These are phyloP conservation scores for Trichoplusia ni DNA, from an alignment of 1,140 invertebrate genomes.

Conservation along the genomic window DNA sequence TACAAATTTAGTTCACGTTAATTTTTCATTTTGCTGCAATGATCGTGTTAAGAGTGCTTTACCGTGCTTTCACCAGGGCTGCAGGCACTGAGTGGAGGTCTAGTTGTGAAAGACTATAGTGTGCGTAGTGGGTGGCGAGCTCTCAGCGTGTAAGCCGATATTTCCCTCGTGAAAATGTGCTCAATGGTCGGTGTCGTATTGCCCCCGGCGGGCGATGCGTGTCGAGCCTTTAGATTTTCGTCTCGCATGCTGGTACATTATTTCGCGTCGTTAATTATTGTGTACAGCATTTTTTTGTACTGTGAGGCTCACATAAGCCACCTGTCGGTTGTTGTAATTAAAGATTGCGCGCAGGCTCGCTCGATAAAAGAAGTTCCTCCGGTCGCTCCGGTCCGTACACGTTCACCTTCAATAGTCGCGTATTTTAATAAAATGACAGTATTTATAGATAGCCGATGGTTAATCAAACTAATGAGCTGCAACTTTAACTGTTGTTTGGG, in stretches of 20 bases:
- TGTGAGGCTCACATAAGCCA: constrained; percentile 64
- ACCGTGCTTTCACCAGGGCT: constrained; percentile 36
- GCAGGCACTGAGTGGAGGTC: constrained; percentile 36
- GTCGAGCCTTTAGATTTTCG: constrained; percentile 76
- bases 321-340: constrained; percentile 72
- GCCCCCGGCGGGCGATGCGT: constrained; percentile 53
- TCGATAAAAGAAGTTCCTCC: constrained; percentile 49
- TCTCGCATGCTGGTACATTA: constrained; percentile 78
- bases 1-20: too few species aligned
- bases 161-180: constrained; percentile 77
- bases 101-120: constrained; percentile 48
- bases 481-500: constrained; percentile 26
- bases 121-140: constrained; percentile 72
- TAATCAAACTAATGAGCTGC: constrained; percentile 7
- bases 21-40: background rate
- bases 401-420: constrained; percentile 57
- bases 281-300: constrained; percentile 59
- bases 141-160: constrained; percentile 73
- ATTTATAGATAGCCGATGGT: constrained; percentile 16
- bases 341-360: constrained; percentile 51
- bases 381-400: constrained; percentile 41
- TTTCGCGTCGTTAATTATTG: constrained; percentile 79
- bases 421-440: constrained; percentile 41
- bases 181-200: constrained; percentile 75
- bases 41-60: background rate